Base-by-base conservation (phyloP, 2,888 invertebrate genomes). In the Erynnis tages region DNA sequence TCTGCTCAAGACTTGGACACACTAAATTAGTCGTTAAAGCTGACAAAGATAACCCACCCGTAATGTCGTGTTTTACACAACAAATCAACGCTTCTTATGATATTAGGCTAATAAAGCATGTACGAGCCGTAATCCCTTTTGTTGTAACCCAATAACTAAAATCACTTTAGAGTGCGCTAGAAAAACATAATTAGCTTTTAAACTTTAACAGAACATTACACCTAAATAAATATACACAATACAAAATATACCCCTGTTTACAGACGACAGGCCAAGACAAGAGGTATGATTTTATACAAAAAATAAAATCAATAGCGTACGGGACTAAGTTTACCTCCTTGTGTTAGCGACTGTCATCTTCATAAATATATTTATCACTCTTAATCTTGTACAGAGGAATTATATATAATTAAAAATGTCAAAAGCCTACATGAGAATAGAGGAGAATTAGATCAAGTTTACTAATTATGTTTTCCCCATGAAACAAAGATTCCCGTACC, bases 191-290 rank as follows among this genome's bases (percentile, higher is more conserved):
- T 85, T 84, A 86, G 85, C 78, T 78, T 72, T 63, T 63, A 67
- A 11, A 71, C 57, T 63, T 63, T 60, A 76, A 73, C 70, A 75
- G 69, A 79, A 73, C 66, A 71, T 76, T 78, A 76, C 73, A 74
- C 69, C 79, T 82, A 83, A 73, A 61, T 69, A 66, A 76, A 78
- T 79, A 77, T 81, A 80, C 73, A 81, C 74, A 76, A 77, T 61
- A 76, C 78, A 73, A 77, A 77, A 77, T 50, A 79, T 76, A 84
- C 83, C 81, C 83, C 78, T 77, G 80, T 71, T 76, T 63, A 68
- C 69, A 81, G 89, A 89, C 87, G 87, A 87, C 89, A 87, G 89
- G 89, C 89, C 89, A 88, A 89, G 89, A 87, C 89, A 79, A 79
- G 79, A 83, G 86, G 79, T 76, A 81, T 74, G 87, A 88, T 87